Evolutionary conservation across 2,113 vertebrate genomes (phyloP), one percentile per base, ranked within the genome.

Genomic region (Petaurus breviceps): DNA sequence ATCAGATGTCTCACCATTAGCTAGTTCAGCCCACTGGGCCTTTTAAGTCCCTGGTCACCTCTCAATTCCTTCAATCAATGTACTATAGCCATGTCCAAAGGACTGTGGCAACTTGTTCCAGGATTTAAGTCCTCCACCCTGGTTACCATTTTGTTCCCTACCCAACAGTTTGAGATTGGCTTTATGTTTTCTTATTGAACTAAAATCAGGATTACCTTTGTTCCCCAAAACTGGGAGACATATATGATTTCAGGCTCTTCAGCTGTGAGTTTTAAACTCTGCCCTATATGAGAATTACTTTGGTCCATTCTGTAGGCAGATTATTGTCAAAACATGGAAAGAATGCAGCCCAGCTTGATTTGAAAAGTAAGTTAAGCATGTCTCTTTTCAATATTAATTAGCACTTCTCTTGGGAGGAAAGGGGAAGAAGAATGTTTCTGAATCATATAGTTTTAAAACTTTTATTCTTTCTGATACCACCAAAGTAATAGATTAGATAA

Each of bases 131-230:
- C 89, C 22, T 16, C 54, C 91, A 23, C 12, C 89, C 8, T 47
- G 46, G 11, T 55, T 43, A 89, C 47, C 5, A 94, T 94, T 92
- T 55, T 61, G 51, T 26, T 26, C 22, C 90, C 93, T 61, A 91
- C 92, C 11, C 46, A 89, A 43, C 91, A 53, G 50, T 43, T 57
- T 95, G 46, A 91, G 47, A 16, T 90, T 94, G 54, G 84, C 47
- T 94, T 96, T 95, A 50, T 93, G 8, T 93, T 93, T 92, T 95
- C 31, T 91, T 89, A 92, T 24, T 84, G 94, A 16, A 26, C 61
- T 22, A 96, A 77, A 2, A 23, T 37, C 92, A 8, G 46, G 93
- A 84, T 4, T 90, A 68, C 43, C 91, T 95, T 94, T 97, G 93
- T 28, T 92, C 49, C 31, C 9, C 68, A 1, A 57, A 92, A 50